A percentile compares a stretch with the other conserved stretches of the same genome.
phyloP scores from a whole-genome alignment of 2,113 vertebrate species.

The Perca schrenkii region DNA sequence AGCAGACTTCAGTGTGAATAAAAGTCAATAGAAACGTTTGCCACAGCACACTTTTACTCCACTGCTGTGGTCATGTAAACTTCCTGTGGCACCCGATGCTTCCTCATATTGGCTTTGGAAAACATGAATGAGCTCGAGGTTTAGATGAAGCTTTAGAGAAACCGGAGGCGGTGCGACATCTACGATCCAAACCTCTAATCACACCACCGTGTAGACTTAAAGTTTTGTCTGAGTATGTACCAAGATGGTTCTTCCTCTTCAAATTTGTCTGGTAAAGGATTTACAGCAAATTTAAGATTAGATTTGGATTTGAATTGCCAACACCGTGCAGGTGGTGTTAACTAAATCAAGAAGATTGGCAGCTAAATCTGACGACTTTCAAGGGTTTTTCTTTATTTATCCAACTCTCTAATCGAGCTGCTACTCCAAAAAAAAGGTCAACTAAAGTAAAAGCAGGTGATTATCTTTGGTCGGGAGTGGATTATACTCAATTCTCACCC shows the following conservation, averaged over 20 bases:
- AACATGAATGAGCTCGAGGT: slow-evolving; percentile 33
- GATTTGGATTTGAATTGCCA: neutral
- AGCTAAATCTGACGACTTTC: neutral
- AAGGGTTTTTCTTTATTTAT: neutral
- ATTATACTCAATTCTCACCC: slow-evolving; percentile 36
- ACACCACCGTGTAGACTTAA: neutral
- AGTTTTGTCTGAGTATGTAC: neutral
- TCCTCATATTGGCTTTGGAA: slow-evolving; percentile 55
- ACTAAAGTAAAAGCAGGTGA: neutral
- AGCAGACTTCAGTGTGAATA: slow-evolving; percentile 37
- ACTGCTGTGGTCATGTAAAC: slow-evolving; percentile 50
- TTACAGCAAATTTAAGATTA: neutral
- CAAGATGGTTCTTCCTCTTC: neutral
- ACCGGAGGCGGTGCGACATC: neutral
- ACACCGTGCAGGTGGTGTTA: neutral
- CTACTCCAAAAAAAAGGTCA: neutral
- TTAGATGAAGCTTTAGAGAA: slow-evolving; percentile 21
- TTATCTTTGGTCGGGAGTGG: neutral
- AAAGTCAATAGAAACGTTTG: slow-evolving; percentile 47
- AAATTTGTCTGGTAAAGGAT: neutral
- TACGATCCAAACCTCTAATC: slow-evolving; percentile 49
- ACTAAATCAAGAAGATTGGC: neutral
- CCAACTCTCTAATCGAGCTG: neutral
- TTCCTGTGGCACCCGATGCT: slow-evolving; percentile 48
- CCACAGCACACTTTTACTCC: slow-evolving; percentile 38